A percentile compares a stretch with the other conserved stretches of the same genome.
These are phyloP conservation scores for Abrostola triplasia DNA, from an alignment of 2,888 invertebrate species.

Conservation along the genomic window DNA sequence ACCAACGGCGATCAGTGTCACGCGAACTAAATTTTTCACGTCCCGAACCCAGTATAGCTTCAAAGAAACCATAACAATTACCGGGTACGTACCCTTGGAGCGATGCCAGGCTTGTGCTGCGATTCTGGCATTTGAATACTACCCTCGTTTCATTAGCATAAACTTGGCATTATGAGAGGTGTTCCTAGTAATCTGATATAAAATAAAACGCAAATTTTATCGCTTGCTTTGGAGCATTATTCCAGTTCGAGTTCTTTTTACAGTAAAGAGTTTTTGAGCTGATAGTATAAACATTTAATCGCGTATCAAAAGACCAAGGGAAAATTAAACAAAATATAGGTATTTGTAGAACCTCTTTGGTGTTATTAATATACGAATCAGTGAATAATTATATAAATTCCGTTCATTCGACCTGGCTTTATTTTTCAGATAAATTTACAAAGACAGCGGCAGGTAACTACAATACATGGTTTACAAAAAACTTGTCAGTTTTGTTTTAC, in stretches of 20 bases:
- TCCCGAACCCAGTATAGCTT: neutral
- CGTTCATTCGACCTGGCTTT: neutral
- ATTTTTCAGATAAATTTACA: neutral
- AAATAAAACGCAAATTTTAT: constrained; percentile 37
- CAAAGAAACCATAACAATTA: neutral
- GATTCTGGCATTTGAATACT: constrained; percentile 33
- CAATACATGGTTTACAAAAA: neutral
- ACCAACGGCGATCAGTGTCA: neutral
- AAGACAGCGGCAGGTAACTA: neutral
- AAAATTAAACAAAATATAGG: too few species aligned
- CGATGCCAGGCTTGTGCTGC: constrained; percentile 29
- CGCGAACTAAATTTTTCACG: neutral
- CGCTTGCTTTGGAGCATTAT: constrained; percentile 3
- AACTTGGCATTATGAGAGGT: constrained; percentile 24
- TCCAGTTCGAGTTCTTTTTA: neutral
- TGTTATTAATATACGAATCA: neutral
- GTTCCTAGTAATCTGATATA: constrained; percentile 25
- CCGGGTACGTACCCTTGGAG: constrained; percentile 28
- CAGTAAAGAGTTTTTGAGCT: neutral
- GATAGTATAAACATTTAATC: too few species aligned
- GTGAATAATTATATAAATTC: neutral
- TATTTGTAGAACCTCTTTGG: too few species aligned
- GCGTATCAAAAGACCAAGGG: too few species aligned
- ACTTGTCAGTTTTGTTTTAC: neutral
- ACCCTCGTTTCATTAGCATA: constrained; percentile 44